A percentile compares a stretch with the other conserved stretches of the same genome.
phyloP scores from a whole-genome alignment of 2,113 vertebrate species.

The Mungos mungo region DNA sequence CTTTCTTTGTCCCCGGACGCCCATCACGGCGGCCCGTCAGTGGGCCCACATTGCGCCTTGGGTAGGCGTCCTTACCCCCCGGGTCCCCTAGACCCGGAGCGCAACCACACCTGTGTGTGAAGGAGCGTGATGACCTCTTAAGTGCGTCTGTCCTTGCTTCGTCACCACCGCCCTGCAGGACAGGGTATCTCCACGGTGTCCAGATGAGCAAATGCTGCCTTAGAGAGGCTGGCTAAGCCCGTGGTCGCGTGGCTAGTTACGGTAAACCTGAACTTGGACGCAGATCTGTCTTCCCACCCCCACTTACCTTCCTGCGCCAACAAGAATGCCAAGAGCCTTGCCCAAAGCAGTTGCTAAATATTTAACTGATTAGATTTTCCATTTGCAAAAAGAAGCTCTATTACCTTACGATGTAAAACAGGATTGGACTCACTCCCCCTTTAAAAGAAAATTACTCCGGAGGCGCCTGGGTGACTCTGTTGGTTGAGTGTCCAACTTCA shows the following conservation, averaged over 20 bases:
- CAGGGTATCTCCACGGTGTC: not conserved
- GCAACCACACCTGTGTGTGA: not conserved
- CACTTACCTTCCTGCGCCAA: not conserved
- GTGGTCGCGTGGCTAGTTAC: not conserved
- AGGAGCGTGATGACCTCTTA: not conserved
- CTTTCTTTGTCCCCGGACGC: not conserved
- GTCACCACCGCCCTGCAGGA: not conserved
- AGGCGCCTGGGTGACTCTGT: too few relatives aligned
- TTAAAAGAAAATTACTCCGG: not conserved
- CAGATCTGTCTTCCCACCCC: not conserved
- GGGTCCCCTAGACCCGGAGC: not conserved
- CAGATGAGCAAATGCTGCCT: not conserved
- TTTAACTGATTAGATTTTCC: not conserved
- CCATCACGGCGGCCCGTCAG: not conserved
- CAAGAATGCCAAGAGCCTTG: not conserved
- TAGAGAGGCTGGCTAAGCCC: not conserved
- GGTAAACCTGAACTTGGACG: not conserved
- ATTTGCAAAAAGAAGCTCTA: not conserved
- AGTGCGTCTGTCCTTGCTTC: not conserved
- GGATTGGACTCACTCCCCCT: not conserved
- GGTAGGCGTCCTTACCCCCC: not conserved
- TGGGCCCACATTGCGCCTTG: not conserved
- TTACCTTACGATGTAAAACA: not conserved
- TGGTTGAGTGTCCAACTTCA: too few relatives aligned
- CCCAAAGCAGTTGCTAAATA: not conserved